phyloP scores from a whole-genome alignment of 2,113 vertebrate species.

The Hucho hucho region DNA sequence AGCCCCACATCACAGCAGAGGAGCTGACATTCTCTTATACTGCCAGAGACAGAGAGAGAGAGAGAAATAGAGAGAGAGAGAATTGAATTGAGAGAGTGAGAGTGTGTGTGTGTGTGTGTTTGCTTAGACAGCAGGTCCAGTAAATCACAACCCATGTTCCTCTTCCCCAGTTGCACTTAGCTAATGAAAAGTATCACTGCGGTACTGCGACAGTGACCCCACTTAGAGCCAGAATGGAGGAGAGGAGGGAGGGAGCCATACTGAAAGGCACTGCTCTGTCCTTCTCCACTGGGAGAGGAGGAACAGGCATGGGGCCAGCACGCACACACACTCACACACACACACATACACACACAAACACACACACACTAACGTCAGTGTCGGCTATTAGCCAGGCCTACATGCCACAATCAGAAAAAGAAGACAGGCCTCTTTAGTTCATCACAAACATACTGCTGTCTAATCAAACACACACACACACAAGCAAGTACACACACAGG shows the following conservation, averaged over 20 bases:
- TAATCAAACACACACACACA: no score
- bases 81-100: not conserved
- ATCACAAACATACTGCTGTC: constrained; percentile 1
- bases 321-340: not conserved
- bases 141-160: constrained; percentile 60
- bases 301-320: constrained; percentile 9
- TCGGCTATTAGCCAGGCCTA: constrained; percentile 26
- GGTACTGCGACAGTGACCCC: constrained; percentile 54
- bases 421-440: not conserved
- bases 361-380: not conserved
- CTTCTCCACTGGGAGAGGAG: constrained; percentile 25
- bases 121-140: constrained; percentile 47
- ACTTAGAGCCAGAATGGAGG: constrained; percentile 52
- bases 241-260: not conserved
- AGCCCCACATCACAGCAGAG: no score
- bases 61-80: constrained; percentile 2
- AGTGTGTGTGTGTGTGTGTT: not conserved
- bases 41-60: no score
- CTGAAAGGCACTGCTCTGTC: constrained; percentile 53
- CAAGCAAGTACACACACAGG: no score
- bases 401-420: not conserved
- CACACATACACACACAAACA: constrained; percentile 1
- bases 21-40: no score
- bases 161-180: constrained; percentile 70
- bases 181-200: constrained; percentile 71